Evolutionary conservation across 2,113 vertebrate species (phyloP).

Genomic region (Genyomyrus donnyi): DNA sequence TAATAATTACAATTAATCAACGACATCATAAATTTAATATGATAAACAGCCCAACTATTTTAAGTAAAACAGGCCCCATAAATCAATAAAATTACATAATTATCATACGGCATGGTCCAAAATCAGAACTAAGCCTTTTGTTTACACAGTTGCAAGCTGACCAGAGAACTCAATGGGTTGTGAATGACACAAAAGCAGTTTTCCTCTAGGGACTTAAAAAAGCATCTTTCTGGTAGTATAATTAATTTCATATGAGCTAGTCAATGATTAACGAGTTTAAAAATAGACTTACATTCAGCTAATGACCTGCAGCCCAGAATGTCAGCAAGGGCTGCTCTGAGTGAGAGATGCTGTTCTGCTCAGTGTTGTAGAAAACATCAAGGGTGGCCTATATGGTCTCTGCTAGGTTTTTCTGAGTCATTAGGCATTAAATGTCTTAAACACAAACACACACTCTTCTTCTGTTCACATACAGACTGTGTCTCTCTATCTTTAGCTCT

Average conservation of each 20-base stretch:
- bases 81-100: not conserved
- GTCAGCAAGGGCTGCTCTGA: not conserved
- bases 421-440: conserved; percentile 5
- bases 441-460: conserved; percentile 4
- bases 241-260: not conserved
- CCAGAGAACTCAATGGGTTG: not conserved
- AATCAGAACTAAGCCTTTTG: not conserved
- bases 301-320: not conserved
- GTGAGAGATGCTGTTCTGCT: not conserved
- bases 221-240: not conserved
- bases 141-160: not conserved
- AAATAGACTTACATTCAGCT: not conserved
- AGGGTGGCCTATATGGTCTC: conserved; percentile 1
- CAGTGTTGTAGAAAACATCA: conserved; percentile 9
- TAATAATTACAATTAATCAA: conserved; percentile 2
- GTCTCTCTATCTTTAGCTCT: not conserved
- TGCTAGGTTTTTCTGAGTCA: conserved; percentile 7
- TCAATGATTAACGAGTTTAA: not conserved
- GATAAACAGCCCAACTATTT: not conserved
- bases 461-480: not conserved
- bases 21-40: not conserved
- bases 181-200: not conserved
- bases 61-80: not conserved
- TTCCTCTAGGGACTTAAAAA: not conserved
- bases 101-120: not conserved